Base-by-base conservation (phyloP, 2,113 vertebrate genomes). In the Rafetus swinhoei region DNA sequence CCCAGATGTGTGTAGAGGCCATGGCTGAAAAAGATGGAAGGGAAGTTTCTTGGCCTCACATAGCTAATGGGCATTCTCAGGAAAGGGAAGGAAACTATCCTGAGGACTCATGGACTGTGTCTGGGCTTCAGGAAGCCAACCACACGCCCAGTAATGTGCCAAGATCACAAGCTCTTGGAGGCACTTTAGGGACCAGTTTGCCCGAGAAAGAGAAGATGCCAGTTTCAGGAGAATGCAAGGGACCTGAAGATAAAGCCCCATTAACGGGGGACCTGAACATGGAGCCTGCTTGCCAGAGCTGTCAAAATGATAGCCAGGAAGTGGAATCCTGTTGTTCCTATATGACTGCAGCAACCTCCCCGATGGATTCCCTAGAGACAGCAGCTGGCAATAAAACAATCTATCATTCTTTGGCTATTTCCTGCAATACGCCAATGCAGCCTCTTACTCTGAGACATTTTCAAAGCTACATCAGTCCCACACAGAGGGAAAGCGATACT, bases 241-340 rank as follows among this genome's bases (percentile, higher is more conserved):
- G 86, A 82, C 32, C n/a, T 0, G 1, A n/a, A 90, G 89, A 85
- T 45, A 86, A 93, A 94, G 84, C 2, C 9, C 5, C 39, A 29
- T 83, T 85, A 69, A 65, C 86, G 65, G 96, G 96, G 87, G 87
- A 79, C 54, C 76, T 90, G 72, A 87, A 79, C 52, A 65, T 32
- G 80, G 84, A 87, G 9, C 79, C 56, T 62, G 29, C 13, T 62
- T 90, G 55, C 50, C 95, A 95, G 82, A 92, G 80, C 69, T 85
- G 82, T 81, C 94, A 95, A 81, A 96, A 97, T 91, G 97, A 98
- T 82, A 97, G 94, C 81, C 93, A 98, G 0, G 97, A 98, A 59
- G 87, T 98, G 79, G 97, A 98, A 85, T 97, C 98, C 22, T 98
- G 98, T 96, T 97, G 96, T 90, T 97, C 97, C 74, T 98, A 98